A percentile compares a stretch with the other conserved stretches of the same genome.
Conservation (phyloP, 2,797 vertebrate genomes). For the Gymnothorax javanicus region DNA sequence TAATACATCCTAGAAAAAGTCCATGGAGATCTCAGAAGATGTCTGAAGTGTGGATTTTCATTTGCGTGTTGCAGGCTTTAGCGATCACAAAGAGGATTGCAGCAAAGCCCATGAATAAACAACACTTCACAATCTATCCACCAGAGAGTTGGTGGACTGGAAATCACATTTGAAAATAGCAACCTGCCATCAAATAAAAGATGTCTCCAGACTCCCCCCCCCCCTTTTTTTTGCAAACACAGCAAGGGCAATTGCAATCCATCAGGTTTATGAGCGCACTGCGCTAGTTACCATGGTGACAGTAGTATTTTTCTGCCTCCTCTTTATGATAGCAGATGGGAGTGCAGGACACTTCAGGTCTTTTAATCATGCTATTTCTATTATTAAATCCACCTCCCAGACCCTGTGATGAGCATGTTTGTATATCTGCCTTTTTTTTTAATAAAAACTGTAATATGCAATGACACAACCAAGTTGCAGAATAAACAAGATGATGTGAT, state of each 20-base stretch:
- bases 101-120: conserved; percentile 30
- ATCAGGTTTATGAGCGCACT: conserved; percentile 79
- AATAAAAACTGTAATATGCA: neutral
- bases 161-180: conserved; percentile 32
- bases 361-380: conserved; percentile 38
- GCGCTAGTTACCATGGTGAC: conserved; percentile 75
- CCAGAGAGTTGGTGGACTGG: conserved; percentile 19
- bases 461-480: conserved; percentile 20
- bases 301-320: conserved; percentile 33
- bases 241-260: conserved; percentile 77
- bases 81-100: conserved; percentile 7
- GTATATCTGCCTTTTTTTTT: conserved; percentile 9
- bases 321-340: conserved; percentile 30
- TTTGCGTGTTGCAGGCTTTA: neutral
- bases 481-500: conserved; percentile 11
- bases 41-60: conserved; percentile 12
- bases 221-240: conserved; percentile 72
- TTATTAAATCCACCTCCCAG: conserved; percentile 2
- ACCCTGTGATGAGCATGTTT: conserved; percentile 17
- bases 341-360: conserved; percentile 27
- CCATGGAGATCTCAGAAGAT: conserved; percentile 1
- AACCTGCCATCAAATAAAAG: conserved; percentile 60
- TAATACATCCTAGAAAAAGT: neutral
- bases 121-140: conserved; percentile 27
- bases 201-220: conserved; percentile 63